Percentiles rank a stretch among this genome's conserved stretches.
Conservation (phyloP, 2,113 vertebrate genomes). For the Serinus canaria region DNA sequence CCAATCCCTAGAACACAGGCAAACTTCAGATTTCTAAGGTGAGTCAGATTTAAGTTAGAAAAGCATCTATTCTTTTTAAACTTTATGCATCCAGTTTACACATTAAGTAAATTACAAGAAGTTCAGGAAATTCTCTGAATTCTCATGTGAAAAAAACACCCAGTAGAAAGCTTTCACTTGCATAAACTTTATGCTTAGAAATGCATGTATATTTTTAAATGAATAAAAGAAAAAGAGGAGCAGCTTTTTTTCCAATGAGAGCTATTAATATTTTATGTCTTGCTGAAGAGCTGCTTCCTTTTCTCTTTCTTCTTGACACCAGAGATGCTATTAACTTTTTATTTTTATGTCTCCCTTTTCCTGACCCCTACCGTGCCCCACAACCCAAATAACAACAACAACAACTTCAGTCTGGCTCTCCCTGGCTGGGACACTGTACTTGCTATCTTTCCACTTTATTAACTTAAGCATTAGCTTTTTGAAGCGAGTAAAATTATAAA, state of each 20-base stretch:
- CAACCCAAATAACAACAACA: slow-evolving; percentile 44
- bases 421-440: not conserved
- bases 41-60: not conserved
- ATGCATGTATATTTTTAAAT: slow-evolving; percentile 7
- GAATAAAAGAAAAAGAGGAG: not conserved
- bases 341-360: slow-evolving; percentile 22
- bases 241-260: not conserved
- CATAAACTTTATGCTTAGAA: slow-evolving; percentile 3
- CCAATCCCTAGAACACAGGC: not conserved
- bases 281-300: not conserved
- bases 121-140: not conserved
- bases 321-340: slow-evolving; percentile 28
- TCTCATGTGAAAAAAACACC: not conserved
- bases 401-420: slow-evolving; percentile 32
- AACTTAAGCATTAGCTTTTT: slow-evolving; percentile 60
- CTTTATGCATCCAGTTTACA: not conserved
- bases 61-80: not conserved
- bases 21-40: not conserved
- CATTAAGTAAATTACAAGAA: not conserved
- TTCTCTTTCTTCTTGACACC: slow-evolving; percentile 7
- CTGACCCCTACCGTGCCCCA: slow-evolving; percentile 21
- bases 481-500: slow-evolving; percentile 56
- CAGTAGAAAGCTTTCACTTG: not conserved
- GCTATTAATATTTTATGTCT: not conserved
- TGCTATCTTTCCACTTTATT: slow-evolving; percentile 65